A percentile compares a stretch with the other conserved stretches of the same genome.
Conservation (phyloP, 2,888 invertebrate species). For the Cheiracanthium punctorium region DNA sequence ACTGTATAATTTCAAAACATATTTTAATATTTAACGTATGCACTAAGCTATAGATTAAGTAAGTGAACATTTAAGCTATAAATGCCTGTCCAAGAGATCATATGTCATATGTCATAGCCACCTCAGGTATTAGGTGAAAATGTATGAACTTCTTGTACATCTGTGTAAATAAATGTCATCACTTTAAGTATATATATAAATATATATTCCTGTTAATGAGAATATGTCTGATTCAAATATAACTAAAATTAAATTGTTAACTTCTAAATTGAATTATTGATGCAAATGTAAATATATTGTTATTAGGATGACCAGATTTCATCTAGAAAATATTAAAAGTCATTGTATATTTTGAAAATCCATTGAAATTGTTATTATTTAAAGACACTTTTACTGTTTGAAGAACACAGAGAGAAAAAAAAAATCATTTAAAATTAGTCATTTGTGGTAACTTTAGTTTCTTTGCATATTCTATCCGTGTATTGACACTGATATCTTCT, state of each 20-base stretch:
- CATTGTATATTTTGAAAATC: neutral
- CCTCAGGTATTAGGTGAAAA: slow-evolving; percentile 45
- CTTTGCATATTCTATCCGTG: neutral
- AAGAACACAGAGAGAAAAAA: neutral
- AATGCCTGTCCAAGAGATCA: slow-evolving; percentile 16
- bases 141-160: slow-evolving; percentile 40
- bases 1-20: too few relatives aligned
- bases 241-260: slow-evolving; percentile 31
- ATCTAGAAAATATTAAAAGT: neutral
- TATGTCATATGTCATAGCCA: slow-evolving; percentile 23
- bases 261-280: slow-evolving; percentile 25
- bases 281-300: slow-evolving; percentile 19
- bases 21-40: too few relatives aligned
- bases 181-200: slow-evolving; percentile 29
- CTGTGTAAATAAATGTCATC: slow-evolving; percentile 49
- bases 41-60: too few relatives aligned
- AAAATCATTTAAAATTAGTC: neutral
- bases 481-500: too few relatives aligned
- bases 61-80: neutral
- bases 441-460: neutral
- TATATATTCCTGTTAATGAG: slow-evolving; percentile 33
- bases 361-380: neutral
- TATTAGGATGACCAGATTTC: slow-evolving; percentile 45
- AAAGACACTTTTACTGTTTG: neutral
- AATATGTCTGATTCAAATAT: neutral